Base-by-base conservation (phyloP, 2,113 vertebrate genomes). In the Poicephalus gulielmi region DNA sequence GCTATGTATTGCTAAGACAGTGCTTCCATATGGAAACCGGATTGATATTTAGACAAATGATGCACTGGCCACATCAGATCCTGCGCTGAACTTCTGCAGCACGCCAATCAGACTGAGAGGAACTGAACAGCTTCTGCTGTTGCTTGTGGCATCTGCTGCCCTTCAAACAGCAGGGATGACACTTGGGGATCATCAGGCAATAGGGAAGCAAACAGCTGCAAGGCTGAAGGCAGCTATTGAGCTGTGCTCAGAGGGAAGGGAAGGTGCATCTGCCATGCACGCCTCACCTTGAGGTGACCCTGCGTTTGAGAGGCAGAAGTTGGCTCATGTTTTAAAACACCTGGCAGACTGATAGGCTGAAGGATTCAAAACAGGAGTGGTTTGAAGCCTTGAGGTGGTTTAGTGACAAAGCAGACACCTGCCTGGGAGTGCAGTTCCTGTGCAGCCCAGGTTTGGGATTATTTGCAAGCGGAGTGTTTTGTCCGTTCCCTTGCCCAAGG, bases 381-480 rank as follows among this genome's bases (percentile, higher is more conserved):
- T 59, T 55, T 23, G 59, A 53, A 88, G 43, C 30, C 74, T 81
- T 43, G 81, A 60, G 88, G 79, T 88, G 86, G 20, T 73, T 95
- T 49, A 63, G 91, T 92, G 95, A 69, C 67, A 63, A 46, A 83
- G 74, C 92, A 95, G 96, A 89, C 91, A 97, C 95, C 95, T 96
- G 95, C 80, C 86, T 0, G 59, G 86, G 66, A 76, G 49, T 1
- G 53, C 62, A 83, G 91, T 96, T 94, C 94, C 95, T 94, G 88
- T 53, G 41, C 67, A 53, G 74, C 70, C 78, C 94, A 94, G 86
- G 93, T 94, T 90, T 35, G 66, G 94, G 86, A 67, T 87, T 96
- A 92, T 87, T 94, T 94, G 91, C 75, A 89, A 67, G 33, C 37
- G 0, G 31, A 82, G 23, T 94, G 86, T 94, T 96, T 95, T 96